Conservation (phyloP, 2,113 vertebrate genomes). For the Oxyura jamaicensis region DNA sequence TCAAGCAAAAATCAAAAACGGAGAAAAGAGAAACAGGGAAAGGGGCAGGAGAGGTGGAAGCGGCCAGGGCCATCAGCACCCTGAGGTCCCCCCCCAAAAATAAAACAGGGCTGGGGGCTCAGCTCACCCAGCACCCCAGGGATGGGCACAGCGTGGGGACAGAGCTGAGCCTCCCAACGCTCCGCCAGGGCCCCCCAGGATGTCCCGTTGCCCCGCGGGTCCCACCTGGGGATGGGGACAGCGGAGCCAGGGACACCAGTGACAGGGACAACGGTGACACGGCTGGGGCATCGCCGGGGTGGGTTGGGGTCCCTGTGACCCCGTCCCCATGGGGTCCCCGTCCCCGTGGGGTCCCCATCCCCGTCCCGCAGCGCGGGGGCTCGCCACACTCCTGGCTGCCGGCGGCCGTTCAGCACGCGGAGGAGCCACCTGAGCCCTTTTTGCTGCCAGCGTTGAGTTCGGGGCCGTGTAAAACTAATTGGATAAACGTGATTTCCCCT, state of each 20-base stretch:
- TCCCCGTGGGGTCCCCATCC: not conserved
- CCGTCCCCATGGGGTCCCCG: not conserved
- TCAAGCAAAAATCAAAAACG: constrained; percentile 53
- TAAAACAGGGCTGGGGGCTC: no score
- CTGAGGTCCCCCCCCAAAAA: no score
- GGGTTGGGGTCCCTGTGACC: not conserved
- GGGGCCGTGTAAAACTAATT: not conserved
- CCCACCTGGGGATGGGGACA: no score
- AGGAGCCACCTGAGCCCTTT: not conserved
- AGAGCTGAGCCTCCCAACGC: no score
- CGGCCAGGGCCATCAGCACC: no score
- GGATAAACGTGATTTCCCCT: constrained; percentile 19
- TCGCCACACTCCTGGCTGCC: not conserved
- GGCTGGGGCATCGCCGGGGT: not conserved
- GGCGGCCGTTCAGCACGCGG: fast-evolving
- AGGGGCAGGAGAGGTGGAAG: constrained; percentile 56
- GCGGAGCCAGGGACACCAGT: not conserved
- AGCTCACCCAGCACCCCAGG: no score
- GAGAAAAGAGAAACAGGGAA: constrained; percentile 63
- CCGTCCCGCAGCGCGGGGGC: fast-evolving
- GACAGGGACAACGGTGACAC: not conserved
- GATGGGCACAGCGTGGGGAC: no score
- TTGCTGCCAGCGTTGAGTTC: not conserved
- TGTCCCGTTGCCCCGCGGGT: no score
- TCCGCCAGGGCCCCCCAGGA: no score